Evolutionary conservation across 2,797 vertebrate genomes (phyloP).

Genomic region (Rhinophrynus dorsalis): DNA sequence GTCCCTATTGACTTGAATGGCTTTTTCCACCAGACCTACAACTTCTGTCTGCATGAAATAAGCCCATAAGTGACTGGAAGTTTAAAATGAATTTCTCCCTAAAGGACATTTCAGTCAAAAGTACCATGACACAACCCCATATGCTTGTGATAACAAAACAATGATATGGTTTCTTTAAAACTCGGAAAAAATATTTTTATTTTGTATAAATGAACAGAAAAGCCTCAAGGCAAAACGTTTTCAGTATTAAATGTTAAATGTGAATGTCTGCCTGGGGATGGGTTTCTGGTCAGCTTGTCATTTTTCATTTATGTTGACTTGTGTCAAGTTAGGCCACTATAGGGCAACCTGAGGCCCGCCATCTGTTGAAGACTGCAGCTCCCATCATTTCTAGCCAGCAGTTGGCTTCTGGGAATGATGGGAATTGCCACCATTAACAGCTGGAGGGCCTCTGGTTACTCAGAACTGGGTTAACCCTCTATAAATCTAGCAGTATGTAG

Average conservation of each 20-base stretch:
- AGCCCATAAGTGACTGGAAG: constrained; percentile 13
- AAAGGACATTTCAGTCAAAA: constrained; percentile 17
- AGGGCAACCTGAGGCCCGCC: too few species aligned
- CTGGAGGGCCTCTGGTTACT: too few species aligned
- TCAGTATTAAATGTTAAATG: constrained; percentile 5
- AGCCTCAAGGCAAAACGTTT: constrained; percentile 2
- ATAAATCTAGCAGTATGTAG: too few species aligned
- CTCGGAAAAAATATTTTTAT: constrained; percentile 14
- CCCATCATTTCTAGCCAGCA: neutral
- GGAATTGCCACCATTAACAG: too few species aligned
- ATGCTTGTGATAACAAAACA: constrained; percentile 29
- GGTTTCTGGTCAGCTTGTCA: neutral
- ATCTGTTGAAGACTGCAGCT: too few species aligned
- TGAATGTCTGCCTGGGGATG: neutral
- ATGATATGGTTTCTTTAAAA: constrained; percentile 26
- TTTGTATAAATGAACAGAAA: neutral
- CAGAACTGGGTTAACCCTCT: too few species aligned
- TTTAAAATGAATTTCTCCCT: constrained; percentile 26
- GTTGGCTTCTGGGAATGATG: too few species aligned
- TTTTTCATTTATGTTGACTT: neutral
- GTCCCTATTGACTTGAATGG: constrained; percentile 21
- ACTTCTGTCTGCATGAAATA: constrained; percentile 7
- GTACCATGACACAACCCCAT: constrained; percentile 23
- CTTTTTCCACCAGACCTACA: constrained; percentile 9
- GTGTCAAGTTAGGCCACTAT: neutral